These are phyloP conservation scores for Paedocypris sp. DNA, from an alignment of 2,113 vertebrate species.

Conservation along the genomic window DNA sequence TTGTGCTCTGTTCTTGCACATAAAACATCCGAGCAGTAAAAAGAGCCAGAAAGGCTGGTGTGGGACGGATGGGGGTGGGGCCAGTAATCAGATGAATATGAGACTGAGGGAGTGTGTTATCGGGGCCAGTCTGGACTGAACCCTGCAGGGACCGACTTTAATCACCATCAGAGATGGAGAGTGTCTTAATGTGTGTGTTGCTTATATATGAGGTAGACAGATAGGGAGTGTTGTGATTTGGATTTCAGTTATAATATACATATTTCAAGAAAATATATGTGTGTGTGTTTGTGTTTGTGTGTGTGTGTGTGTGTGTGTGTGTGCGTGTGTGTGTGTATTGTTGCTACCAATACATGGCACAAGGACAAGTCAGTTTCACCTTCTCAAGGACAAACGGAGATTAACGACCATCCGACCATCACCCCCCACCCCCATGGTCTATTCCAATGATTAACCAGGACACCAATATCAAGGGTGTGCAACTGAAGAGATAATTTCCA, in stretches of 20 bases:
- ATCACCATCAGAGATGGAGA: not conserved
- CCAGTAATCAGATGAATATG: conserved; percentile 19
- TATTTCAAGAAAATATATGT: not conserved
- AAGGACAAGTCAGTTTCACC: conserved; percentile 22
- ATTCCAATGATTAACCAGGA: no score
- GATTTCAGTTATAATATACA: conserved; percentile 7
- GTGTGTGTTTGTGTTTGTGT: not conserved
- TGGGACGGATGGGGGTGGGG: conserved; percentile 3
- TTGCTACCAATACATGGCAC: conserved; percentile 10
- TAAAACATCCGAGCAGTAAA: not conserved
- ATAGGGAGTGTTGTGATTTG: not conserved
- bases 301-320: conserved; percentile 4
- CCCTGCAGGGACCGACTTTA: conserved; percentile 3
- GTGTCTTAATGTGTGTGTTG: not conserved
- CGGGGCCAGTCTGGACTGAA: not conserved
- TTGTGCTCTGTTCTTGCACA: not conserved
- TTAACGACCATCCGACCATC: conserved; percentile 11
- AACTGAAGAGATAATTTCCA: no score
- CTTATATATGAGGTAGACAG: not conserved
- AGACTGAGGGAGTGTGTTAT: conserved; percentile 1
- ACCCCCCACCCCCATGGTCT: not conserved
- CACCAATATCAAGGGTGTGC: no score
- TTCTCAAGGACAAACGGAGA: conserved; percentile 31
- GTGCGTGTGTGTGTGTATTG: conserved; percentile 1
- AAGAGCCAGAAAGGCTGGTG: not conserved